phyloP scores from a whole-genome alignment of 1,140 invertebrate genomes.

The Drosophila busckii region DNA sequence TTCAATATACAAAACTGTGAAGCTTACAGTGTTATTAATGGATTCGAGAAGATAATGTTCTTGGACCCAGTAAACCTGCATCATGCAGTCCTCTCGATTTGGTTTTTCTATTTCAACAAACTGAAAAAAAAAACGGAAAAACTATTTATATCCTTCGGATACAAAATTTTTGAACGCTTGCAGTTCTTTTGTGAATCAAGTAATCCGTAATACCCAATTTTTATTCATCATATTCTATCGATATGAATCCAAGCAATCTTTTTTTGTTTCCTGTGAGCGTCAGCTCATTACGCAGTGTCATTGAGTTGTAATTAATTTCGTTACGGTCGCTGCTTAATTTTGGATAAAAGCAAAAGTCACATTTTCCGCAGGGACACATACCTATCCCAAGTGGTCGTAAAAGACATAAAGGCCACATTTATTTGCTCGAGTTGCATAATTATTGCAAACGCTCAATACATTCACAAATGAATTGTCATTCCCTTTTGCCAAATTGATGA shows the following conservation, averaged over 20 bases:
- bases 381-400: slow-evolving; percentile 39
- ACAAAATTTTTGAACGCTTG: no score
- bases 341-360: slow-evolving; percentile 34
- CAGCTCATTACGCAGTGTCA: slow-evolving; percentile 44
- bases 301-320: slow-evolving; percentile 55
- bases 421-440: slow-evolving; percentile 44
- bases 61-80: background rate
- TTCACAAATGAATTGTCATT: slow-evolving; percentile 21
- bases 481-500: slow-evolving; percentile 23
- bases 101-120: no score
- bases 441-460: slow-evolving; percentile 26
- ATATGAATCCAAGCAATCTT: background rate
- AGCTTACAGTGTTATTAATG: slow-evolving; percentile 11
- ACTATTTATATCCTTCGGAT: no score
- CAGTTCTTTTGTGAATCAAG: background rate
- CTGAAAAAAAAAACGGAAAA: no score
- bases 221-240: slow-evolving; percentile 55
- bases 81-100: background rate
- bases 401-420: slow-evolving; percentile 43
- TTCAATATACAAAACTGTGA: slow-evolving; percentile 4
- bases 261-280: background rate
- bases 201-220: slow-evolving; percentile 37
- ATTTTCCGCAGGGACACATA: slow-evolving; percentile 8
- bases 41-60: background rate
- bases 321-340: slow-evolving; percentile 40